Base-by-base conservation (phyloP, 2,888 invertebrate genomes). In the Drosophila lacicola region DNA sequence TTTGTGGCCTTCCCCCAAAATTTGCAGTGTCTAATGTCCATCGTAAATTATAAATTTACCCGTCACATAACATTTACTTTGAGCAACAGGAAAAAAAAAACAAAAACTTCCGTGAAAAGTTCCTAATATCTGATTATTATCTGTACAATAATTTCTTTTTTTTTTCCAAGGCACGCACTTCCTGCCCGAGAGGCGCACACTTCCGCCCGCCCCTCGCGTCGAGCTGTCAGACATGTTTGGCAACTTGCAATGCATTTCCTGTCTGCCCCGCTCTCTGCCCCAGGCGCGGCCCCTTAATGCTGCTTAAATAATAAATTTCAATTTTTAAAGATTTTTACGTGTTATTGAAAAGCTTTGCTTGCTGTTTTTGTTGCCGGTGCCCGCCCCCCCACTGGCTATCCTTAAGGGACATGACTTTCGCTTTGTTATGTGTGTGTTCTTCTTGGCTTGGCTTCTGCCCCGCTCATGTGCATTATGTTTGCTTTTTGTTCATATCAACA, bases 291-390 rank as follows among this genome's bases (percentile, higher is more conserved):
- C 37, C 41, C 55, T 58, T 45, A 53, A 46, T 54, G 56, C 70
- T 74, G 55, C 65, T 78, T 86, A 80, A 86, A 83, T 83, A 86
- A 83, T 83, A 86, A 86, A 83, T 83, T 83, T 83, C 83, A 86
- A 86, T 83, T 83, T 83, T 83, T 86, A 83, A 83, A 83, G 84
- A 83, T 86, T 81, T 69, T 78, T 63, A 70, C 78, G 74, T 75
- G 72, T 77, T 86, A 83, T 83, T 83, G 87, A 83, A 86, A 83
- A 86, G 81, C 87, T 79, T 70, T 61, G 76, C 53, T 63, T 64
- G 50, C 47, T 54, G 37, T 39, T 53, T 41, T 19, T 49, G 25
- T 49, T 61, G 45, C 53, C 49, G 54, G 56, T 70, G 39, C 39
- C 53, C 17, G 29, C 56, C 70, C 67, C 17, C 61, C 55, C 60